Evolutionary conservation across 2,888 invertebrate species (phyloP), one percentile per base, ranked within the genome.

Genomic region (Oligia fasciuncula): DNA sequence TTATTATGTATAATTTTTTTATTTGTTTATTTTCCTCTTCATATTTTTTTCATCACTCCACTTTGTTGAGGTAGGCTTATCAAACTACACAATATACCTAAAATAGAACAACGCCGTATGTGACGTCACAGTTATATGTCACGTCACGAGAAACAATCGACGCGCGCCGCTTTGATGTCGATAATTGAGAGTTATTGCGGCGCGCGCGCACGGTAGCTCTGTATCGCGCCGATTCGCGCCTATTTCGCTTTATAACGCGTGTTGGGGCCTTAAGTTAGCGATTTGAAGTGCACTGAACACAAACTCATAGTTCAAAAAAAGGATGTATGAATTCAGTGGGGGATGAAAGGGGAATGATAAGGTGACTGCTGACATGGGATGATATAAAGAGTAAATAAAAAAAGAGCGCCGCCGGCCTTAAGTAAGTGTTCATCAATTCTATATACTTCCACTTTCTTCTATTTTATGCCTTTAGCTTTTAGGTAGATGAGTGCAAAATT

Each of bases 141-240:
- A 83, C 76, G 85, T 82, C 80, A 85, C 83, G 29, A 72, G 76
- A 75, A 71, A 84, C 84, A 85, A 81, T 84, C 75, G 83, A 67
- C 73, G 76, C 86, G 71, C 78, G 81, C 73, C 67, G 87, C 88
- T 90, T 89, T 89, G 90, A 88, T 85, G 88, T 87, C 87, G 88
- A 88, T 89, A 88, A 90, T 91, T 91, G 91, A 90, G 87, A 91
- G 89, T 91, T 91, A 91, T 91, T 83, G 89, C 85, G 63, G 83
- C 78, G 84, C 85, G 77, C 54, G 84, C 83, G 85, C 81, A 86
- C 85, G 75, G 88, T 86, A 88, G 88, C 84, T 51, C 80, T 83
- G 77, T 70, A 75, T 77, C 68, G 89, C 81, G 82, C 67, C 71
- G 67, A 77, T 84, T 81, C 83, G 79, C 73, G 78, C 77, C 79